These are phyloP conservation scores for Vombatus ursinus DNA, from an alignment of 2,113 vertebrate genomes.

Conservation along the genomic window DNA sequence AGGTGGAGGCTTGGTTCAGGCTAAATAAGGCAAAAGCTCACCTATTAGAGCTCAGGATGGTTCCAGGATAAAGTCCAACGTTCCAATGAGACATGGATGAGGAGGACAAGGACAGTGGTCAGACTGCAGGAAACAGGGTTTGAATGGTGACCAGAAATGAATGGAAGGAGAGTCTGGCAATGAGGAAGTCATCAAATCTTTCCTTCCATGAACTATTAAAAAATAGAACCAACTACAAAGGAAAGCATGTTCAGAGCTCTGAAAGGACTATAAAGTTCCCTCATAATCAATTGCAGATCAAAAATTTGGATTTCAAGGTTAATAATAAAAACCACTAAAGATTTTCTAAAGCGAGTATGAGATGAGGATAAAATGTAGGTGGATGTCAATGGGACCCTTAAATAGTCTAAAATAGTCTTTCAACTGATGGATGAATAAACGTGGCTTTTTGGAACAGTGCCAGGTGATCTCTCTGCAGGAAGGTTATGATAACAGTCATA, in stretches of 20 bases:
- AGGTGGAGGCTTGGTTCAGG: not conserved
- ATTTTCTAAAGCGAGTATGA: not conserved
- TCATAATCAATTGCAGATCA: not conserved
- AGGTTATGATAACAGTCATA: not conserved
- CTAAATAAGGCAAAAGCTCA: not conserved
- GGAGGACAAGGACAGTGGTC: not conserved
- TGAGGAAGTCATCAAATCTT: not conserved
- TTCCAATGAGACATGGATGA: not conserved
- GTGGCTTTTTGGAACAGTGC: not conserved
- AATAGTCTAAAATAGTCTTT: conserved; percentile 7
- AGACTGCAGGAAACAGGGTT: not conserved
- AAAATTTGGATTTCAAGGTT: not conserved
- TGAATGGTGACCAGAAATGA: not conserved
- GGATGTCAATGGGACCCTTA: not conserved
- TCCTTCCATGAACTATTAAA: not conserved
- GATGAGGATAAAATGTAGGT: conserved; percentile 1
- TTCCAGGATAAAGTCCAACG: not conserved
- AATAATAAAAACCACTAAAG: not conserved
- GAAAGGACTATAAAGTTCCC: not conserved
- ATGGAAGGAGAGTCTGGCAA: not conserved
- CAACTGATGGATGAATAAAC: not conserved
- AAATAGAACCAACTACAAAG: not conserved
- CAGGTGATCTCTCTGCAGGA: not conserved
- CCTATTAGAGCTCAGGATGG: not conserved
- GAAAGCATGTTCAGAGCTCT: not conserved